Base-by-base conservation (phyloP, 1,140 invertebrate genomes). In the Rhynchophorus ferrugineus region DNA sequence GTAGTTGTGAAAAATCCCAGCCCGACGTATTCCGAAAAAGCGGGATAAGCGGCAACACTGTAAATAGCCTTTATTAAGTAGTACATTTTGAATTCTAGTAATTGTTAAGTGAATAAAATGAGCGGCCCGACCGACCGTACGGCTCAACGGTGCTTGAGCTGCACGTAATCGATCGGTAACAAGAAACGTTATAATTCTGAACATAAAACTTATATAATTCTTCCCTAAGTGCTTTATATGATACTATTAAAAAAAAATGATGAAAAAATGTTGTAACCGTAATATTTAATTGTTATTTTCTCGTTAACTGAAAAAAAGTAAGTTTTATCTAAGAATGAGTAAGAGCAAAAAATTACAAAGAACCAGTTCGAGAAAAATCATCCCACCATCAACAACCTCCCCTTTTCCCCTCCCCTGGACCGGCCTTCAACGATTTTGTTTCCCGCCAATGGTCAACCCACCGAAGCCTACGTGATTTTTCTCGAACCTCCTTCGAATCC, bases 211-310 rank as follows among this genome's bases (percentile, higher is more conserved):
- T 61, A 61, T 63, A 64, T 64, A 69, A 66, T 67, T 69, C 67
- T 69, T 69, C 67, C 67, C 67, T 69, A 64, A 69, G 67, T 69
- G 67, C 67, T 69, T 69, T 69, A 69, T 62, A 68, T n/a, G n/a
- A 56, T 58, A 67, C 59, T 61, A 62, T 56, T 60, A 60, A 61
- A 57, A 57, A 54, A 39, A n/a, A n/a, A n/a, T n/a, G n/a, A n/a
- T n/a, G 36, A 54, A 56, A 49, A 56, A 54, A 57, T 54, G 45
- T 51, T 53, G 55, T 61, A 42, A 54, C 49, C 24, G 24, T 29
- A 29, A 29, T 29, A 29, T 48, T 51, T 20, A 48, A 43, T 48
- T 42, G 47, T 59, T 56, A 33, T 13, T 20, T 51, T 54, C 20
- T n/a, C 52, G 54, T 56, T 44, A 29, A 22, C 21, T 45, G 34